Evolutionary conservation across 1,140 invertebrate species (phyloP).

Genomic region (Eurytemora carolleeae): DNA sequence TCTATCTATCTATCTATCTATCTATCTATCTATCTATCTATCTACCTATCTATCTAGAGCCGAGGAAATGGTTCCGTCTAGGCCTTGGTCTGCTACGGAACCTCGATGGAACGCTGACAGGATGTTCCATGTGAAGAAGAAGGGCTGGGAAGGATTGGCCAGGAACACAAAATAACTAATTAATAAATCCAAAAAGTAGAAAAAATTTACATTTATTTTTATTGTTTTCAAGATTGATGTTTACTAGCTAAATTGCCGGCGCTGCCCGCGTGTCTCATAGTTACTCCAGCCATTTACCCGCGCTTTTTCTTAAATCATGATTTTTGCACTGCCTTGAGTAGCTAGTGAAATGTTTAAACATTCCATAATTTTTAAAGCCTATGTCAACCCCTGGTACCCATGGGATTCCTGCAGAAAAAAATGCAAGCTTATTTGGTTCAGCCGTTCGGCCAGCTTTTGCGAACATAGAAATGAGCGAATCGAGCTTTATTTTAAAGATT

Average conservation of each 20-base stretch:
- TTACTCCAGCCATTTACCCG: too few species aligned
- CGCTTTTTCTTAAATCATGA: too few species aligned
- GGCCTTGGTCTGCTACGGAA: not conserved
- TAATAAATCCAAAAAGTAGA: not conserved
- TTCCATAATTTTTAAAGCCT: not conserved
- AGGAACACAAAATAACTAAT: not conserved
- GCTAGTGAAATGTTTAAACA: not conserved
- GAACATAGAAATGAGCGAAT: not conserved
- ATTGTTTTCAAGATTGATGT: not conserved
- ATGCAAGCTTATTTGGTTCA: not conserved
- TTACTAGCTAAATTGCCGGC: too few species aligned
- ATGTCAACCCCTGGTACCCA: too few species aligned
- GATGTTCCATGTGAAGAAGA: not conserved
- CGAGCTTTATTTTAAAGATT: not conserved
- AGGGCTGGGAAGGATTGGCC: not conserved
- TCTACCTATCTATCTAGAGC: too few species aligned
- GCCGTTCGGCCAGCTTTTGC: not conserved
- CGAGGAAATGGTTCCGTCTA: too few species aligned
- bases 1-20: too few species aligned
- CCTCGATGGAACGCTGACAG: not conserved
- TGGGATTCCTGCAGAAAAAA: not conserved
- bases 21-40: too few species aligned
- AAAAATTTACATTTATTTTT: not conserved
- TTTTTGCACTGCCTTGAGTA: too few species aligned
- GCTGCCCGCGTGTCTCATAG: not conserved